These are phyloP conservation scores for Myotis daubentonii DNA, from an alignment of 2,797 vertebrate species.

Conservation along the genomic window DNA sequence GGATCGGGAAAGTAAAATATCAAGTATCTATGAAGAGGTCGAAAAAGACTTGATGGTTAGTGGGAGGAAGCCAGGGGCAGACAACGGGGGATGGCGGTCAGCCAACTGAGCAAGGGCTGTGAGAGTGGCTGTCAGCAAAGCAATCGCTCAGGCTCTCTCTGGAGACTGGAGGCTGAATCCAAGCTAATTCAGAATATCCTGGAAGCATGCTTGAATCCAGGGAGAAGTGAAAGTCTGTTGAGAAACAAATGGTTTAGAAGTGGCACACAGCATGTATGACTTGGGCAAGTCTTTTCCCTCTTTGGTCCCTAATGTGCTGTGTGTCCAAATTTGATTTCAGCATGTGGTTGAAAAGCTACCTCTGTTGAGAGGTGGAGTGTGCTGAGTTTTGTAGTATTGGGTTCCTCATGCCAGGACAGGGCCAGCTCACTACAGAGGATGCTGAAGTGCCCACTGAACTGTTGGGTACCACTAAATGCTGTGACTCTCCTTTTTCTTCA, in stretches of 20 bases:
- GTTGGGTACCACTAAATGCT: neutral
- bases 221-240: neutral
- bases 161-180: neutral
- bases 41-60: slow-evolving; percentile 91
- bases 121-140: neutral
- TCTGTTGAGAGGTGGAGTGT: neutral
- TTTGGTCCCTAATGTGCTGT: neutral
- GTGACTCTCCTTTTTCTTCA: neutral
- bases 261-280: neutral
- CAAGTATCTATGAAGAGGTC: slow-evolving; percentile 92
- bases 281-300: neutral
- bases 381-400: neutral
- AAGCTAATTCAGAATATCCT: neutral
- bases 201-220: neutral
- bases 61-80: slow-evolving; percentile 4
- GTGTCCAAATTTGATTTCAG: slow-evolving; percentile 36
- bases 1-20: slow-evolving; percentile 88
- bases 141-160: neutral
- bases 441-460: neutral
- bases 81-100: too few relatives aligned
- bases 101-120: neutral
- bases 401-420: neutral
- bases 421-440: neutral
- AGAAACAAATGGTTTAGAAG: slow-evolving; percentile 23
- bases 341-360: neutral